Evolutionary conservation across 2,797 vertebrate species (phyloP).

Genomic region (Melanotaenia maccullochi): DNA sequence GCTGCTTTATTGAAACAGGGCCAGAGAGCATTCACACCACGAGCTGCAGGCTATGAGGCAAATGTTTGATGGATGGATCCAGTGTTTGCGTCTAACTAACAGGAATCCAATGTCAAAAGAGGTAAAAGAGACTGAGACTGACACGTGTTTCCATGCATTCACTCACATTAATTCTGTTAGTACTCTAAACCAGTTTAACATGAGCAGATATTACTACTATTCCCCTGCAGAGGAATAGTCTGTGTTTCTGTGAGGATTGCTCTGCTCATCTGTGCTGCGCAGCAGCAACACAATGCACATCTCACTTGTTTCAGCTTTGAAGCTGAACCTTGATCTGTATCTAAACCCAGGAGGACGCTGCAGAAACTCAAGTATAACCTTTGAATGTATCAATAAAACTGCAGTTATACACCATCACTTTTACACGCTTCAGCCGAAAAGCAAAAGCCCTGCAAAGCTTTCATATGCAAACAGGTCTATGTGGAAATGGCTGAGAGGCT

Average conservation of each 20-base stretch:
- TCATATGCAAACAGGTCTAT: neutral
- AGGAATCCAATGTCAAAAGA: slow-evolving; percentile 17
- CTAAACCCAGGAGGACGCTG: neutral
- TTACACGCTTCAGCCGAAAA: neutral
- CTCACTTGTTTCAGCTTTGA: slow-evolving; percentile 2
- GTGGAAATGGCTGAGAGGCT: neutral
- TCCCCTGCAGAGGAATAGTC: neutral
- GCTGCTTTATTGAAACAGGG: slow-evolving; percentile 29
- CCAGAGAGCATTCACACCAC: slow-evolving; percentile 33
- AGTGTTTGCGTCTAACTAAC: slow-evolving; percentile 30
- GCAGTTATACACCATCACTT: neutral
- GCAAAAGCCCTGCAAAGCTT: neutral
- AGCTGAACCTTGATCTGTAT: neutral
- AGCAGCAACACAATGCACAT: neutral
- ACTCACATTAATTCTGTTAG: neutral
- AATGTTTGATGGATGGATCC: slow-evolving; percentile 26
- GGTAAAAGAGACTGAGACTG: neutral
- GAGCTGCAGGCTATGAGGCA: slow-evolving; percentile 16
- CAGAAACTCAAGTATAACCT: neutral
- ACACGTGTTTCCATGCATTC: slow-evolving; percentile 5
- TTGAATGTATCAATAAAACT: neutral
- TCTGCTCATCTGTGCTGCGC: too few species aligned
- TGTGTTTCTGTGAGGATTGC: neutral
- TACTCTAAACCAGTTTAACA: neutral
- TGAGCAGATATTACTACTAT: neutral